Evolutionary conservation across 2,113 vertebrate genomes (phyloP), one percentile per base, ranked within the genome.

Genomic region (Salvelinus alpinus): DNA sequence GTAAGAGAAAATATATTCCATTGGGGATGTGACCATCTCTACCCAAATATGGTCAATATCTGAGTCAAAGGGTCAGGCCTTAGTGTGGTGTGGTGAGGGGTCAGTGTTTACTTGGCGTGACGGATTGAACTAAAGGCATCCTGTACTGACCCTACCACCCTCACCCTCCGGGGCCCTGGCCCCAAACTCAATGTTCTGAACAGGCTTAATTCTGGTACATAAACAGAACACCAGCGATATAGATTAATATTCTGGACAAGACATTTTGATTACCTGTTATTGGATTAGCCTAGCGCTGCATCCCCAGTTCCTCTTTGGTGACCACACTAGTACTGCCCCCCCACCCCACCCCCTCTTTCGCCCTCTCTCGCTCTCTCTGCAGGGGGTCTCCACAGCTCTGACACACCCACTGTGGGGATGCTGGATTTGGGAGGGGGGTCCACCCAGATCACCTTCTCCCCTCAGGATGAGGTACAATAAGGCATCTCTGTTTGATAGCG

Each of bases 341-440:
- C 34, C 38, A 5, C 7, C 59, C 48, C 29, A 48, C 31, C 16
- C 12, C 31, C 47, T 38, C 48, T 22, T 31, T 29, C 59, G 14
- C 60, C 12, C 7, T 64, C 11, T 0, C 38, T 57, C 6, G 47
- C 22, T 16, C 57, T 24, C 22, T 8, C 71, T 65, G 13, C 75
- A 99, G 97, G 95, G 74, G 92, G 87, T 77, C 92, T 98, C 57
- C 91, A 93, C 24, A 75, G 87, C 12, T 76, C 91, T 0, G 89
- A 88, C 80, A 92, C 81, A 27, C 89, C 88, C 87, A 95, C 92
- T 0, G 95, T 95, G 47, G 98, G 97, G 66, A 97, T 97, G 92
- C 87, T 99, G 90, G 97, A 99, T 84, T 87, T 99, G 83, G 97
- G 98, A 18, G 96, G 97, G 1, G 98, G 97, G 27, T 98, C 97